Percentiles rank a stretch among this genome's conserved stretches.
These are phyloP conservation scores for Boleophthalmus pectinirostris DNA, from an alignment of 2,113 vertebrate genomes.

Conservation along the genomic window DNA sequence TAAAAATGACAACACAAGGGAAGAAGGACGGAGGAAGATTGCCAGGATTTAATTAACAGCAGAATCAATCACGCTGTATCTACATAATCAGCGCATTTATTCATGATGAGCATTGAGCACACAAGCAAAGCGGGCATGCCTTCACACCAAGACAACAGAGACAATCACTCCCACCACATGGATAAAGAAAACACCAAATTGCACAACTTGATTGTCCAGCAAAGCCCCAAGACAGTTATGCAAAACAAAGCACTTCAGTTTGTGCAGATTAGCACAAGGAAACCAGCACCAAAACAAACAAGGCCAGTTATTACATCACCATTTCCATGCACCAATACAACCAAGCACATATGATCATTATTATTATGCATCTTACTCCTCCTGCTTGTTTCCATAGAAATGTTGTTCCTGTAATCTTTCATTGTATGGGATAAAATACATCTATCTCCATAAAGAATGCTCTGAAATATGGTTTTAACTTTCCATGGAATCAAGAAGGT, in stretches of 20 bases:
- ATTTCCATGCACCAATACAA: constrained; percentile 54
- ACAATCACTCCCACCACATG: constrained; percentile 24
- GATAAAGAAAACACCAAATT: constrained; percentile 25
- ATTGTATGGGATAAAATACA: too few relatives aligned
- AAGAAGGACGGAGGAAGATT: constrained; percentile 40
- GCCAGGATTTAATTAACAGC: constrained; percentile 59
- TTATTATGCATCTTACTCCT: constrained; percentile 29
- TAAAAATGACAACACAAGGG: constrained; percentile 67
- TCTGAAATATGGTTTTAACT: too few relatives aligned
- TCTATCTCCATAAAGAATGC: too few relatives aligned
- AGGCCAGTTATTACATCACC: constrained; percentile 14
- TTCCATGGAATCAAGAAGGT: too few relatives aligned
- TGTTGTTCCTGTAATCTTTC: too few relatives aligned
- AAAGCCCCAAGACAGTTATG: background rate
- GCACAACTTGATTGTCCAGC: constrained; percentile 16
- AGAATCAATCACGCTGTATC: constrained; percentile 20
- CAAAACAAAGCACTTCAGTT: constrained; percentile 1
- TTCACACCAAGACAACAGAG: constrained; percentile 32
- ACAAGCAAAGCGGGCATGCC: constrained; percentile 59
- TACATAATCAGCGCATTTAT: background rate
- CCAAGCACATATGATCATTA: constrained; percentile 38
- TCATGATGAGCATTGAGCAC: constrained; percentile 19
- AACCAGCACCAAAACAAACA: constrained; percentile 31
- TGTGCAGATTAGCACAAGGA: constrained; percentile 33
- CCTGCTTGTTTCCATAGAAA: too few relatives aligned